Conservation (phyloP, 2,797 vertebrate genomes). For the Enteromius trimaculatus region DNA sequence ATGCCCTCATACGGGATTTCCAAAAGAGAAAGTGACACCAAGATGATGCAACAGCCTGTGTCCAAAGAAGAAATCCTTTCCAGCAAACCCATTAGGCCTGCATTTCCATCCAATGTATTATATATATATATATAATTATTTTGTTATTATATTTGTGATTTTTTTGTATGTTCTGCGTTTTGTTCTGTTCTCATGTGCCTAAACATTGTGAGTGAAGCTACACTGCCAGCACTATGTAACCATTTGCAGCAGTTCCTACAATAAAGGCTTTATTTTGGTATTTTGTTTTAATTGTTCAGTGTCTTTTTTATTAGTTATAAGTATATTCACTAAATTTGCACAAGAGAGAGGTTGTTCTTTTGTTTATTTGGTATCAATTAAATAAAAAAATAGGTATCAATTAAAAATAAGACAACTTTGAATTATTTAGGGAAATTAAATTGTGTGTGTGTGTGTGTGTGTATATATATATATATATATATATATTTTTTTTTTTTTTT, state of each 20-base stretch:
- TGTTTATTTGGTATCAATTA: neutral
- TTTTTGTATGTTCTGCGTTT: conserved; percentile 9
- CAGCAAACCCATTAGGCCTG: conserved; percentile 11
- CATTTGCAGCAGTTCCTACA: conserved; percentile 42
- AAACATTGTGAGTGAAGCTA: conserved; percentile 12
- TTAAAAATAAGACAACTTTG: neutral
- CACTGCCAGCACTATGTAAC: conserved; percentile 22
- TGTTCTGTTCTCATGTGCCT: neutral
- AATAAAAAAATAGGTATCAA: neutral
- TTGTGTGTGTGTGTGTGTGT: no score
- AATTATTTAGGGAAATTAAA: neutral
- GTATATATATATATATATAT: neutral
- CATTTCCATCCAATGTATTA: neutral
- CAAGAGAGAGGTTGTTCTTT: neutral
- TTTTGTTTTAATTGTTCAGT: conserved; percentile 37
- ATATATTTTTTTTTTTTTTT: neutral
- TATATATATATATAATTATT: conserved; percentile 11
- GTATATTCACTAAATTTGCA: neutral
- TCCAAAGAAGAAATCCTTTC: conserved; percentile 18
- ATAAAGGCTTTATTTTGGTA: conserved; percentile 63
- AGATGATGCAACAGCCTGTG: neutral
- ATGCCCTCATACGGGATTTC: conserved; percentile 77
- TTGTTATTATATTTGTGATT: neutral
- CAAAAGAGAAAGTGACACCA: conserved; percentile 79
- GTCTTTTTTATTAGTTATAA: neutral